phyloP scores from a whole-genome alignment of 2,797 vertebrate species.

The Periparus ater region DNA sequence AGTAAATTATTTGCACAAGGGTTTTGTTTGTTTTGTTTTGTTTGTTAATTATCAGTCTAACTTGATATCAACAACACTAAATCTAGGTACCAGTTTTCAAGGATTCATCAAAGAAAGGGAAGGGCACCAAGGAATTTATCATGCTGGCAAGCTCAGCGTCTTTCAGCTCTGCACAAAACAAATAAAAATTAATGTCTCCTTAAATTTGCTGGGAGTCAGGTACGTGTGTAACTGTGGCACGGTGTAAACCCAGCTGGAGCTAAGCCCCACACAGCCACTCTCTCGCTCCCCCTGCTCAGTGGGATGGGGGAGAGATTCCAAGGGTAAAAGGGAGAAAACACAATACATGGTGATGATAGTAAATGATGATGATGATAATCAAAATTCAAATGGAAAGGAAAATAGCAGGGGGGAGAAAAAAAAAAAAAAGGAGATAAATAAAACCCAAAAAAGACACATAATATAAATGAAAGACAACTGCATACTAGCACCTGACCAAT shows the following conservation, averaged over 20 bases:
- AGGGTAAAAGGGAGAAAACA: not conserved
- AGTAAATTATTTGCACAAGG: not conserved
- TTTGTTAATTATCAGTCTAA: not conserved
- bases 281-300: accelerated
- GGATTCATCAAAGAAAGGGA: not conserved
- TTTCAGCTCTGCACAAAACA: not conserved
- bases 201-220: not conserved
- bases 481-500: not conserved
- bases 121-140: not conserved
- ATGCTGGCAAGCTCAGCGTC: not conserved
- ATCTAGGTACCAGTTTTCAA: not conserved
- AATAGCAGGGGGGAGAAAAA: not conserved
- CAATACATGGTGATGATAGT: too few relatives aligned
- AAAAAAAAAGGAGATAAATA: accelerated
- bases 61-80: not conserved
- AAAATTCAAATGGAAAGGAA: not conserved
- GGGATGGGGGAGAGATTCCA: not conserved
- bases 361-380: not conserved
- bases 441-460: not conserved
- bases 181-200: not conserved
- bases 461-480: not conserved
- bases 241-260: not conserved
- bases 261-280: not conserved
- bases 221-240: not conserved
- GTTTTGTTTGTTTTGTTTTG: not conserved